Percentiles rank a stretch among this genome's conserved stretches.
phyloP scores from a whole-genome alignment of 1,140 invertebrate genomes.

The Aphelinus certus region DNA sequence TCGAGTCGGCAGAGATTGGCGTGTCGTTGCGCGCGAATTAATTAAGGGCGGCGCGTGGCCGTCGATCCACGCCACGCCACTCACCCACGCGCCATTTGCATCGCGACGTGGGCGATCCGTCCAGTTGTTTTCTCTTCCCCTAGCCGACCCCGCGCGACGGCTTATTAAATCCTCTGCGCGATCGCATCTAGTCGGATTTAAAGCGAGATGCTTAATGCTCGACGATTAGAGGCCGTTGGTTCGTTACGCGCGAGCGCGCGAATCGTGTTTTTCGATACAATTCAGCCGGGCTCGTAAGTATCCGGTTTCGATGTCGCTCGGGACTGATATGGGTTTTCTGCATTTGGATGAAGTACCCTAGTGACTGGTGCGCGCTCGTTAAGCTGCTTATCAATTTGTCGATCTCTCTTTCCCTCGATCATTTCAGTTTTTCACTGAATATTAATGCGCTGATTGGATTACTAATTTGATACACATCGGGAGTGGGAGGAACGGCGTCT shows the following conservation, averaged over 20 bases:
- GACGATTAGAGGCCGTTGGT: background rate
- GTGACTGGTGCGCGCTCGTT: too few relatives aligned
- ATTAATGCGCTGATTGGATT: background rate
- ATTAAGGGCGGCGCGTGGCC: slow-evolving; percentile 47
- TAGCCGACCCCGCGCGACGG: background rate
- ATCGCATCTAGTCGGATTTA: slow-evolving; percentile 7
- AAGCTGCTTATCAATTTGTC: too few relatives aligned
- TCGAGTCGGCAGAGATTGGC: background rate
- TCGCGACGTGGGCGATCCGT: slow-evolving; percentile 23
- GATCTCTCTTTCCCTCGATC: too few relatives aligned
- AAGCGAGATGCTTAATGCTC: background rate
- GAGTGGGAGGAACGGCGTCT: background rate
- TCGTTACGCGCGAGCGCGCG: too few relatives aligned
- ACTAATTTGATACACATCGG: background rate
- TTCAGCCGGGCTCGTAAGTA: too few relatives aligned
- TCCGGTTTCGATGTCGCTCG: too few relatives aligned
- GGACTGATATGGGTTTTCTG: too few relatives aligned
- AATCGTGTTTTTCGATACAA: too few relatives aligned
- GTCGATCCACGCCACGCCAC: slow-evolving; percentile 42
- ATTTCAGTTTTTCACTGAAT: too few relatives aligned
- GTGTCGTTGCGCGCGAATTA: slow-evolving; percentile 47
- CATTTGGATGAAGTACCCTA: too few relatives aligned
- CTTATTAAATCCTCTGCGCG: background rate
- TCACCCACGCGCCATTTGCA: slow-evolving; percentile 44
- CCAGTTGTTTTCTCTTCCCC: background rate